phyloP scores from a whole-genome alignment of 1,140 invertebrate species.

The Calliopsis andreniformis region DNA sequence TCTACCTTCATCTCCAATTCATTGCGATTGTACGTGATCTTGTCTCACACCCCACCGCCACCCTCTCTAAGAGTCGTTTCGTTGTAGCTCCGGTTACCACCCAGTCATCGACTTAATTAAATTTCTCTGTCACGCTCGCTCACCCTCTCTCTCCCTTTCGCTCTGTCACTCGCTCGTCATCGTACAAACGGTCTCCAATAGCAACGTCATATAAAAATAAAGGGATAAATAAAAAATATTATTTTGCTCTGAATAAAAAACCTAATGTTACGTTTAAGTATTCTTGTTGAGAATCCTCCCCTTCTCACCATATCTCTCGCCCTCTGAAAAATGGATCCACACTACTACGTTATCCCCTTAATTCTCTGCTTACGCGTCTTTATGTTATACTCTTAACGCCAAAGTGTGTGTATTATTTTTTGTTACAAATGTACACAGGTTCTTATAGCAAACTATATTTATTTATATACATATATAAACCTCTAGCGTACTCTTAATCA shows the following conservation, averaged over 20 bases:
- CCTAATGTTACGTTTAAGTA: slow-evolving; percentile 65
- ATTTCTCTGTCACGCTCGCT: not conserved
- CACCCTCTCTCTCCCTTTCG: not conserved
- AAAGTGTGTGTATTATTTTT: too few species aligned
- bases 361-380: slow-evolving; percentile 16
- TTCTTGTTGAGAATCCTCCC: slow-evolving; percentile 23
- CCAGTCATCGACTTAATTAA: slow-evolving; percentile 19
- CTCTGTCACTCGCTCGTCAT: not conserved
- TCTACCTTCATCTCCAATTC: not conserved
- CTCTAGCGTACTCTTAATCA: slow-evolving; percentile 33
- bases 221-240: slow-evolving; percentile 76
- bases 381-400: slow-evolving; percentile 10
- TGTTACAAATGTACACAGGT: slow-evolving; percentile 44
- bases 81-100: slow-evolving; percentile 29
- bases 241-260: slow-evolving; percentile 72
- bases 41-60: not conserved
- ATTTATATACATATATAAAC: slow-evolving; percentile 47
- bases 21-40: not conserved
- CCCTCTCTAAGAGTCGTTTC: slow-evolving; percentile 14
- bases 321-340: slow-evolving; percentile 7
- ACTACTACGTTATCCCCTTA: not conserved
- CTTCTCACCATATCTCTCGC: not conserved
- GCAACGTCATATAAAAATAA: slow-evolving; percentile 74
- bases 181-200: slow-evolving; percentile 35
- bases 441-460: slow-evolving; percentile 41